A percentile compares a stretch with the other conserved stretches of the same genome.
Evolutionary conservation across 2,888 invertebrate species (phyloP).

Genomic region (Saturnia pavonia): DNA sequence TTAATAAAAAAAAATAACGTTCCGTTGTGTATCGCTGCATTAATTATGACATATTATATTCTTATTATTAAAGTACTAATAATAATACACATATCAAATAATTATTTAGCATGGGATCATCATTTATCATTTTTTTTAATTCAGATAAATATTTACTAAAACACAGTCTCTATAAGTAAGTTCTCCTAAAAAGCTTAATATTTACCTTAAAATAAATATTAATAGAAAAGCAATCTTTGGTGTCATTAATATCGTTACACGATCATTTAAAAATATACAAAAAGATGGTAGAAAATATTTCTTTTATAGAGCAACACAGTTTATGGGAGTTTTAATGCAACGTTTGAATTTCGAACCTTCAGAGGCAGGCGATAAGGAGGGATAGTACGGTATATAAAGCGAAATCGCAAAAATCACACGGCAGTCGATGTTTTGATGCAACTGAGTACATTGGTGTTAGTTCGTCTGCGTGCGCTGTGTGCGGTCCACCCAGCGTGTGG

Average conservation of each 20-base stretch:
- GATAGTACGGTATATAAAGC: conserved; percentile 50
- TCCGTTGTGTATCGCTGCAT: background rate
- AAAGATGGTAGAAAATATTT: conserved; percentile 33
- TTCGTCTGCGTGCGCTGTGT: conserved; percentile 72
- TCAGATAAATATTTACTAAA: background rate
- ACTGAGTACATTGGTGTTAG: conserved; percentile 65
- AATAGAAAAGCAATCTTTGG: conserved; percentile 41
- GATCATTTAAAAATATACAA: conserved; percentile 34
- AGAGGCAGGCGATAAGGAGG: conserved; percentile 42
- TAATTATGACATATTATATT: background rate
- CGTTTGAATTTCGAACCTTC: conserved; percentile 34
- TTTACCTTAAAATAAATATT: conserved; percentile 9
- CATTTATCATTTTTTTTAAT: background rate
- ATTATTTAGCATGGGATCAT: background rate
- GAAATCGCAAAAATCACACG: conserved; percentile 32
- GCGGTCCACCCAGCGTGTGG: conserved; percentile 84
- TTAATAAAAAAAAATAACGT: background rate
- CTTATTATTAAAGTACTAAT: background rate
- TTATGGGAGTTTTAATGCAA: conserved; percentile 30
- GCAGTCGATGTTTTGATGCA: conserved; percentile 41
- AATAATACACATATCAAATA: background rate
- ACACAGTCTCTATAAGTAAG: conserved; percentile 9
- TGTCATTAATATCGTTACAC: conserved; percentile 54
- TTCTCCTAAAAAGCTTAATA: background rate
- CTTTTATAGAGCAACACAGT: conserved; percentile 16